A percentile compares a stretch with the other conserved stretches of the same genome.
Evolutionary conservation across 2,797 vertebrate species (phyloP).

Genomic region (Pipistrellus pipistrellus): DNA sequence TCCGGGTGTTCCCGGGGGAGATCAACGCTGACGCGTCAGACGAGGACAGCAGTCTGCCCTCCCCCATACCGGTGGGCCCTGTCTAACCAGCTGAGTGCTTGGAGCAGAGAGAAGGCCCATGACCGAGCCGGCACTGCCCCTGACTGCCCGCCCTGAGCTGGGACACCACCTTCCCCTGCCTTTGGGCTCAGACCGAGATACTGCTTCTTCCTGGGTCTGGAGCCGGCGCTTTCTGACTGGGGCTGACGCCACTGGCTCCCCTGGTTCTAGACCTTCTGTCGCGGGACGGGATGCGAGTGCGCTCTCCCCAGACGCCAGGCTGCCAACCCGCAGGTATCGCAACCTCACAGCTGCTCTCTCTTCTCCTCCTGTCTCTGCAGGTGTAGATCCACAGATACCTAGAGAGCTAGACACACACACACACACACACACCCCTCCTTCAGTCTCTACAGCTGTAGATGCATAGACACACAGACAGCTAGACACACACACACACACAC

Average conservation of each 20-base stretch:
- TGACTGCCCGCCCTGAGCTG: neutral
- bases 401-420: neutral
- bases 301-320: neutral
- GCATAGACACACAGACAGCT: no score
- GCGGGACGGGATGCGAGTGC: accelerated
- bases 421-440: neutral
- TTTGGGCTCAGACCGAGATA: neutral
- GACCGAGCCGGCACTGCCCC: neutral
- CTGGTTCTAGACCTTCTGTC: neutral
- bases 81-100: neutral
- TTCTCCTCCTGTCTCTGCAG: no score
- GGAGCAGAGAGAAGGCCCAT: neutral
- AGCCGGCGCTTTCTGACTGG: neutral
- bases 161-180: neutral
- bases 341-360: neutral
- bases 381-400: no score
- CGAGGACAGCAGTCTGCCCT: neutral
- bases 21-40: neutral
- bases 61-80: neutral
- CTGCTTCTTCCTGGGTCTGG: neutral
- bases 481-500: no score
- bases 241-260: no score
- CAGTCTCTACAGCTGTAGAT: no score
- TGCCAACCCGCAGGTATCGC: accelerated
- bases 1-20: neutral